A percentile compares a stretch with the other conserved stretches of the same genome.
phyloP scores from a whole-genome alignment of 2,888 invertebrate genomes.

The Vesta saturnalis region DNA sequence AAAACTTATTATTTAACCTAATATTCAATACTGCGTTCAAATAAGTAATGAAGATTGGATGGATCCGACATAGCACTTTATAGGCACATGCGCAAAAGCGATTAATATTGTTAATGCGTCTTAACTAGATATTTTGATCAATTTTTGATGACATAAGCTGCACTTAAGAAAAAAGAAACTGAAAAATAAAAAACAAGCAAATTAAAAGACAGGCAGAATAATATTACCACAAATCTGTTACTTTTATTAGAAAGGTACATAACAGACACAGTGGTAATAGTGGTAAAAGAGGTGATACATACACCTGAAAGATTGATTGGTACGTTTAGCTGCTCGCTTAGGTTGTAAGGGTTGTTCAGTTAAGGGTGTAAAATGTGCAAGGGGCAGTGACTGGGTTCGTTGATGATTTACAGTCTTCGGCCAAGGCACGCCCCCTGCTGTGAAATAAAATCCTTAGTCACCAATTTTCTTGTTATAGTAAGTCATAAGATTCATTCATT shows the following conservation, averaged over 20 bases:
- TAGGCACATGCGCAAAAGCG: conserved; percentile 5
- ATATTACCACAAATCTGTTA: conserved; percentile 7
- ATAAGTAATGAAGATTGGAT: not conserved
- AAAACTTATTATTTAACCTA: not conserved
- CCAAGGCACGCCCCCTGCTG: conserved; percentile 56
- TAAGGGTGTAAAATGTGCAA: conserved; percentile 59
- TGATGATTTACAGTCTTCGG: conserved; percentile 65
- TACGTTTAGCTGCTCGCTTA: conserved; percentile 53
- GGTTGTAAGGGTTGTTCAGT: conserved; percentile 51
- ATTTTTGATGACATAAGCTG: not conserved
- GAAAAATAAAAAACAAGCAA: conserved; percentile 21
- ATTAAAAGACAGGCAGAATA: conserved; percentile 27
- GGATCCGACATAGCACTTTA: not conserved
- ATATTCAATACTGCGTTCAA: not conserved
- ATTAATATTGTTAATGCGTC: not conserved
- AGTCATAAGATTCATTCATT: not conserved
- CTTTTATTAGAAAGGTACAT: not conserved
- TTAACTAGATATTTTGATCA: not conserved
- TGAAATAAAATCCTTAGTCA: conserved; percentile 44
- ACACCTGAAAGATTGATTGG: conserved; percentile 57
- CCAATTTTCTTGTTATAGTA: conserved; percentile 16
- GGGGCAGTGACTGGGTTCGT: conserved; percentile 76
- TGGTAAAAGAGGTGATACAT: conserved; percentile 51
- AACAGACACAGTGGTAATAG: conserved; percentile 19
- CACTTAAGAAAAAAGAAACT: not conserved